phyloP scores from a whole-genome alignment of 2,888 invertebrate genomes.

The Mythimna pallens region DNA sequence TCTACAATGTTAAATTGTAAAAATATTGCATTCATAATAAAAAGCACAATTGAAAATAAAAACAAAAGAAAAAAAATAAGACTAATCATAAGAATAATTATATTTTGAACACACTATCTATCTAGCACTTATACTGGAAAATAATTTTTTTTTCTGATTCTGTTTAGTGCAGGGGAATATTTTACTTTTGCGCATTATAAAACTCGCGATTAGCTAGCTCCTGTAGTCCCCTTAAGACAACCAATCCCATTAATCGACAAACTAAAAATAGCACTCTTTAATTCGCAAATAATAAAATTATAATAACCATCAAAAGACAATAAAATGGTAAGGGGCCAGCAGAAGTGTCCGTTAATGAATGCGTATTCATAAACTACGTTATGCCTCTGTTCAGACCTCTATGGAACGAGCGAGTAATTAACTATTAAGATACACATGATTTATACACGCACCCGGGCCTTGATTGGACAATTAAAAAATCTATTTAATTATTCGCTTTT shows the following conservation, averaged over 20 bases:
- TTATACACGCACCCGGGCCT: conserved; percentile 26
- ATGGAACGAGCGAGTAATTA: conserved; percentile 56
- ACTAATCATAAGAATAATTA: too few relatives aligned
- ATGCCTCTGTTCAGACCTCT: conserved; percentile 14
- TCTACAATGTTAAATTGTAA: too few relatives aligned
- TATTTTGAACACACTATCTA: too few relatives aligned
- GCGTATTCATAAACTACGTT: conserved; percentile 42
- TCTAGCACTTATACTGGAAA: too few relatives aligned
- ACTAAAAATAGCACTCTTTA: conserved; percentile 1
- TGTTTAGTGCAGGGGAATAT: too few relatives aligned
- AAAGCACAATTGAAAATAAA: too few relatives aligned
- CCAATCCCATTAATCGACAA: background rate
- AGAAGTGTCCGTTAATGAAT: conserved; percentile 43
- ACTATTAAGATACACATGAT: conserved; percentile 56
- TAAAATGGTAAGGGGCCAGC: conserved; percentile 11
- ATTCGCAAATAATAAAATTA: conserved; percentile 13
- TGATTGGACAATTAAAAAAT: conserved; percentile 48
- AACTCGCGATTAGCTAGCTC: too few relatives aligned
- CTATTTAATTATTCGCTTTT: conserved; percentile 27
- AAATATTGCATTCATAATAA: too few relatives aligned
- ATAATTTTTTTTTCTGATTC: too few relatives aligned
- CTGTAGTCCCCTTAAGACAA: background rate
- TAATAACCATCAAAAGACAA: conserved; percentile 17
- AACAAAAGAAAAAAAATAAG: too few relatives aligned
- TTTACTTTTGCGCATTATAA: too few relatives aligned